Percentiles rank a stretch among this genome's conserved stretches.
Evolutionary conservation across 2,113 vertebrate genomes (phyloP).

Genomic region (Hippocampus zosterae): DNA sequence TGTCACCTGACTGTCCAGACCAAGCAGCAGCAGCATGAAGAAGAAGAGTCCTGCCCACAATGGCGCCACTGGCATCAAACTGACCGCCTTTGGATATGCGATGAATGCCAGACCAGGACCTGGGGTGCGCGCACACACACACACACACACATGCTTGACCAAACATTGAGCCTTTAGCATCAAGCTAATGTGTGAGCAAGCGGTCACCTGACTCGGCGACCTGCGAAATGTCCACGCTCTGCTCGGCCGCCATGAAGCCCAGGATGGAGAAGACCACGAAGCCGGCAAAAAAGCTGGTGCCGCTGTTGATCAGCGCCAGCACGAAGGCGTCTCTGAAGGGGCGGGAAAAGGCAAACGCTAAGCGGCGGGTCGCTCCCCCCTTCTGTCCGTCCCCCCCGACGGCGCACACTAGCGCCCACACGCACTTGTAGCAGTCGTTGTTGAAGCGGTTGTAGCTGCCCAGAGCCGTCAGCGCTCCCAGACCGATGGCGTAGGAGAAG

Average conservation of each 20-base stretch:
- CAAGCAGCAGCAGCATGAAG: slow-evolving; percentile 79
- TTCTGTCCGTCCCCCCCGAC: background rate
- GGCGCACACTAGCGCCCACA: background rate
- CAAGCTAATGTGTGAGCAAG: background rate
- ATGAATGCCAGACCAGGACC: slow-evolving; percentile 80
- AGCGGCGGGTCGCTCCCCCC: background rate
- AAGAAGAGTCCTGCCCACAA: slow-evolving; percentile 80
- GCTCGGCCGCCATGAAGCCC: slow-evolving; percentile 78
- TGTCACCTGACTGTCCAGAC: slow-evolving; percentile 77
- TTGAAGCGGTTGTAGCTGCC: slow-evolving; percentile 81
- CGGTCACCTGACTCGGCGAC: slow-evolving; percentile 75
- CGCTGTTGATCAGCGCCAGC: slow-evolving; percentile 75
- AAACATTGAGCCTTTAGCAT: too few species aligned
- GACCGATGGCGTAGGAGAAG: slow-evolving; percentile 80
- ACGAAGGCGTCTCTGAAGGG: slow-evolving; percentile 73
- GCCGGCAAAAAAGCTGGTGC: slow-evolving; percentile 78
- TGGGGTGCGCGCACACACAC: slow-evolving; percentile 38
- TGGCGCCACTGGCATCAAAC: slow-evolving; percentile 77
- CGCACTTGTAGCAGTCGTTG: slow-evolving; percentile 80
- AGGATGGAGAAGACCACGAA: slow-evolving; percentile 79
- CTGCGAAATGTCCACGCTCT: slow-evolving; percentile 76
- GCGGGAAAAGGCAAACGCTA: background rate
- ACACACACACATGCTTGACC: background rate
- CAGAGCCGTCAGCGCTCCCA: slow-evolving; percentile 76
- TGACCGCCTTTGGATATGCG: slow-evolving; percentile 77